A percentile compares a stretch with the other conserved stretches of the same genome.
Conservation (phyloP, 2,797 vertebrate genomes). For the Cossypha caffra region DNA sequence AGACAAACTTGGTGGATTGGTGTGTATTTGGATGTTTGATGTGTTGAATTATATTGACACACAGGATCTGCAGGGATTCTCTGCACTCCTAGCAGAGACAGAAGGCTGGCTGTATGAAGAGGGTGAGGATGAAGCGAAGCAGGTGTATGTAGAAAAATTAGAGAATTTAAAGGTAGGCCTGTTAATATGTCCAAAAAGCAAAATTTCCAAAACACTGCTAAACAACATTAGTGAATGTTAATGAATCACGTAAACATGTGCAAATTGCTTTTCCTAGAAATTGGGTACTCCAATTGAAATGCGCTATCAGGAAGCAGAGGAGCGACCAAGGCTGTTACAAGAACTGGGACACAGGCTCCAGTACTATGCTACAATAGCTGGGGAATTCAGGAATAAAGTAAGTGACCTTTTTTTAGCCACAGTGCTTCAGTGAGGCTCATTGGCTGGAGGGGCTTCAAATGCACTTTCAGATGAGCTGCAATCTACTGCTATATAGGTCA, state of each 20-base stretch:
- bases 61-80: constrained; percentile 79
- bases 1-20: neutral
- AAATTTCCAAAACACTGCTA: neutral
- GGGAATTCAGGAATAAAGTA: constrained; percentile 79
- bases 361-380: constrained; percentile 77
- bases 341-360: constrained; percentile 77
- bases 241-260: neutral
- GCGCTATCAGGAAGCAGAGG: constrained; percentile 81
- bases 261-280: constrained; percentile 71
- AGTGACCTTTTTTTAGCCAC: neutral
- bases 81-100: constrained; percentile 77
- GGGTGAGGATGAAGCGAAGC: constrained; percentile 83
- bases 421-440: neutral
- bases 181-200: neutral
- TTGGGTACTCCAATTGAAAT: constrained; percentile 79
- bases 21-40: neutral
- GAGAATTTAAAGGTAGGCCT: constrained; percentile 79
- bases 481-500: neutral
- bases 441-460: neutral
- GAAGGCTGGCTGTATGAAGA: constrained; percentile 87
- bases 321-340: constrained; percentile 78
- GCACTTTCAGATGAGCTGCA: neutral
- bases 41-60: neutral
- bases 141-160: constrained; percentile 82
- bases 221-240: neutral